Evolutionary conservation across 2,888 invertebrate genomes (phyloP), one percentile per base, ranked within the genome.

Genomic region (Herminia tarsipennalis): DNA sequence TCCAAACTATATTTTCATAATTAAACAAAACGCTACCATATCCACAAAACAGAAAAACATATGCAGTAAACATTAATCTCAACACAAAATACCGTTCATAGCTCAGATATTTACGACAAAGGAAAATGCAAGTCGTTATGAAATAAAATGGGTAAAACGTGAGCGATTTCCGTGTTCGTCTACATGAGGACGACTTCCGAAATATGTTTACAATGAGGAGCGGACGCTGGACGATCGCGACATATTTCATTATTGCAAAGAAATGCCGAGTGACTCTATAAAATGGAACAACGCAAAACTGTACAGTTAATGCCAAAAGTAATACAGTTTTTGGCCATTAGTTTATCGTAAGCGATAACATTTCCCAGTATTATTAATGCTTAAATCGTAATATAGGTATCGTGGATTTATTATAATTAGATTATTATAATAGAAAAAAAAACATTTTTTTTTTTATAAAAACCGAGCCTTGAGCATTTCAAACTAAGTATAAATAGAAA

Each of bases 171-270:
- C 83, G 78, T 56, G 68, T 56, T 50, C 70, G 76, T 78, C 78
- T 76, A 70, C 72, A 77, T 66, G 75, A 71, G 79, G 77, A 79
- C 84, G 77, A 88, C 85, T 86, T 77, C 78, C 84, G 86, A 87
- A 88, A 88, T 88, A 86, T 87, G 88, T 88, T 87, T 87, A 89
- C 89, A 89, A 88, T 88, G 86, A 86, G 81, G 76, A 73, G 50
- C 73, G 77, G 63, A 51, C 70, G 66, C 56, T 67, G 76, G 78
- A 76, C 76, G 72, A 59, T 73, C 73, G 72, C 78, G 82, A 86
- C 86, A 87, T 88, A 89, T 89, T 89, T 88, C 88, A 88, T 87
- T 81, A 78, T 84, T 77, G 81, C 80, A 66, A 81, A 83, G 81
- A 86, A 87, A 88, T 87, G 69, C 78, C 76, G 70, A 40, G 64